A percentile compares a stretch with the other conserved stretches of the same genome.
These are phyloP conservation scores for Cynopterus brachyotis DNA, from an alignment of 2,113 vertebrate species.

Conservation along the genomic window DNA sequence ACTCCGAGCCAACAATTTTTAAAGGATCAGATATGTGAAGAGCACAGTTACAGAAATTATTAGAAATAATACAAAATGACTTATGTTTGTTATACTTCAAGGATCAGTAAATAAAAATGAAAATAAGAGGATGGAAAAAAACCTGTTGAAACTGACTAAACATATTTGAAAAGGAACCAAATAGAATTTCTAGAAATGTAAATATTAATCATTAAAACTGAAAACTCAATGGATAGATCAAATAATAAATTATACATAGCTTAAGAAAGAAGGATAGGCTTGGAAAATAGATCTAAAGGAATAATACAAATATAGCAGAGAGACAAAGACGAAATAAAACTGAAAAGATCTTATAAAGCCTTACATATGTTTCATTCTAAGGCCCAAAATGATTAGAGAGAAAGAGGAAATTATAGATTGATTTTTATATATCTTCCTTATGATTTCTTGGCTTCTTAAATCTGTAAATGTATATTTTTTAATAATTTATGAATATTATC, in stretches of 20 bases:
- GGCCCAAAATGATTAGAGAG: neutral
- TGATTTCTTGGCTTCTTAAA: neutral
- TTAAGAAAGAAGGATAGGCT: neutral
- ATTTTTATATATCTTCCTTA: neutral
- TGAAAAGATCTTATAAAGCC: neutral
- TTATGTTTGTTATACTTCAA: neutral
- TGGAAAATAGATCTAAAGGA: neutral
- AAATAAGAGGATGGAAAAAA: neutral
- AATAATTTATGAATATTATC: neutral
- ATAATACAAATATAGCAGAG: neutral
- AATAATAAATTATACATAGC: neutral
- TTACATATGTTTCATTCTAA: neutral
- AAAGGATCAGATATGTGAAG: neutral
- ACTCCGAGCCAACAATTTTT: neutral
- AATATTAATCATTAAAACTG: neutral
- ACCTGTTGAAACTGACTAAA: neutral
- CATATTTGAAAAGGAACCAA: neutral
- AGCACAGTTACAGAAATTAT: neutral
- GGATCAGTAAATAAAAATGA: neutral
- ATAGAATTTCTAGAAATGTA: neutral
- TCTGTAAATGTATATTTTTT: neutral
- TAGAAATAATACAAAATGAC: neutral
- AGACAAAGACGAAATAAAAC: neutral
- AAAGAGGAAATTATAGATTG: neutral
- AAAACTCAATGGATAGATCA: neutral